phyloP scores from a whole-genome alignment of 1,140 invertebrate species.

The Drosophila grimshawi region DNA sequence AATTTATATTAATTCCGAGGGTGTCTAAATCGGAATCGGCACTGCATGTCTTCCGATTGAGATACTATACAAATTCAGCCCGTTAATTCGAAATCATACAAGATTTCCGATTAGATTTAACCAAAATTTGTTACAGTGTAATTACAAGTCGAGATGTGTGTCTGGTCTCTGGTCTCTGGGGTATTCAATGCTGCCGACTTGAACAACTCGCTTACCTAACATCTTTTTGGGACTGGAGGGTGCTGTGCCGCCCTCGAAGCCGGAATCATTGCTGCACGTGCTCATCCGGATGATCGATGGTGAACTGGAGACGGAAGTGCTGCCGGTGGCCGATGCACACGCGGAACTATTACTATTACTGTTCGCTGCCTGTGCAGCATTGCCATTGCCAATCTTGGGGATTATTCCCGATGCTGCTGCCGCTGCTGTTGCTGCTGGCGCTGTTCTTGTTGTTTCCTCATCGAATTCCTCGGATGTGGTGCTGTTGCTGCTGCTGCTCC shows the following conservation, averaged over 20 bases:
- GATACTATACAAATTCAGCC: too few species aligned
- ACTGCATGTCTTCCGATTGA: too few species aligned
- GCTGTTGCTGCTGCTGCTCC: conserved; percentile 42
- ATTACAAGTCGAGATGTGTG: too few species aligned
- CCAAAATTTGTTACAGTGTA: too few species aligned
- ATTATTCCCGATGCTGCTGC: conserved; percentile 1
- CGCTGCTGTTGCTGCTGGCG: not conserved
- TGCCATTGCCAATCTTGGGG: not conserved
- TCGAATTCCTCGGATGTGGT: conserved; percentile 58
- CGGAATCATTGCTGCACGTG: conserved; percentile 85
- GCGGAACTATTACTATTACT: conserved; percentile 13
- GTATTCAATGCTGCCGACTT: not conserved
- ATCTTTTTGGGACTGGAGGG: conserved; percentile 84
- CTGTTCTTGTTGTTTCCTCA: conserved; percentile 32
- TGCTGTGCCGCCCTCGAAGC: conserved; percentile 83
- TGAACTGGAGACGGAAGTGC: conserved; percentile 29
- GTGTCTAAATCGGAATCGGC: too few species aligned
- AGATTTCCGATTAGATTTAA: too few species aligned
- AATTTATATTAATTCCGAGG: too few species aligned
- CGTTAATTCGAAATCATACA: too few species aligned
- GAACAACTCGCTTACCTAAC: conserved; percentile 74
- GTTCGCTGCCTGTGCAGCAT: not conserved
- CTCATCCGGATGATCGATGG: conserved; percentile 83
- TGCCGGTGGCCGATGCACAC: conserved; percentile 7
- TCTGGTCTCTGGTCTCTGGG: not conserved